Percentiles rank a stretch among this genome's conserved stretches.
phyloP scores from a whole-genome alignment of 1,140 invertebrate species.

The Drosophila quadrilineata region DNA sequence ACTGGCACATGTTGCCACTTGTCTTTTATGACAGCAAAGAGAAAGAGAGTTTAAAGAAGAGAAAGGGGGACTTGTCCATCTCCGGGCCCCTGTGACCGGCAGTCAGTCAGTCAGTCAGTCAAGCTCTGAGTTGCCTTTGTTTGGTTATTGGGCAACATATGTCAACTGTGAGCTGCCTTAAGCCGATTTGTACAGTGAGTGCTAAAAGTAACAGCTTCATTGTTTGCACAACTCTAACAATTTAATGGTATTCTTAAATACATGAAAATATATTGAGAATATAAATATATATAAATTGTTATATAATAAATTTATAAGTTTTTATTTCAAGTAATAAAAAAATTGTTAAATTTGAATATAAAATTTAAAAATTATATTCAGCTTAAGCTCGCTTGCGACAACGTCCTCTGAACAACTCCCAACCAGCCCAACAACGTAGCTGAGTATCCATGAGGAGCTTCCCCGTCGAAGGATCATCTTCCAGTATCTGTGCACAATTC shows the following conservation, averaged over 20 bases:
- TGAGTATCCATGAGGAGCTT: constrained; percentile 44
- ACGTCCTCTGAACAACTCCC: constrained; percentile 30
- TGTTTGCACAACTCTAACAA: no score
- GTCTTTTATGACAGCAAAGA: constrained; percentile 26
- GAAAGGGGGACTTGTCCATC: background rate
- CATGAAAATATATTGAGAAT: no score
- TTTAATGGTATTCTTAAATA: no score
- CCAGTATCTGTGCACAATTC: constrained; percentile 28
- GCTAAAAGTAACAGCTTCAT: background rate
- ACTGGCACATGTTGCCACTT: constrained; percentile 30
- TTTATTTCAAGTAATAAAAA: background rate
- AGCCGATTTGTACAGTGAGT: background rate
- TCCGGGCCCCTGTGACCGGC: background rate
- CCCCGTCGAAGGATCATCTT: constrained; percentile 26
- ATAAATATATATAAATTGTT: no score
- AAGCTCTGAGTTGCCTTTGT: background rate
- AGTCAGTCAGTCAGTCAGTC: background rate
- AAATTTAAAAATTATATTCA: background rate
- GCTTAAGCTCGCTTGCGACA: constrained; percentile 41
- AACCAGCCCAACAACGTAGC: constrained; percentile 35
- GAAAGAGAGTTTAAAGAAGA: background rate
- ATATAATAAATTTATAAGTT: no score
- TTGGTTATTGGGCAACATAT: background rate
- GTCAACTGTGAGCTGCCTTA: constrained; percentile 13
- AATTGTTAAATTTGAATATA: background rate